phyloP scores from a whole-genome alignment of 92 coral and sea anemone species.

The Palythoa grandiflora region DNA sequence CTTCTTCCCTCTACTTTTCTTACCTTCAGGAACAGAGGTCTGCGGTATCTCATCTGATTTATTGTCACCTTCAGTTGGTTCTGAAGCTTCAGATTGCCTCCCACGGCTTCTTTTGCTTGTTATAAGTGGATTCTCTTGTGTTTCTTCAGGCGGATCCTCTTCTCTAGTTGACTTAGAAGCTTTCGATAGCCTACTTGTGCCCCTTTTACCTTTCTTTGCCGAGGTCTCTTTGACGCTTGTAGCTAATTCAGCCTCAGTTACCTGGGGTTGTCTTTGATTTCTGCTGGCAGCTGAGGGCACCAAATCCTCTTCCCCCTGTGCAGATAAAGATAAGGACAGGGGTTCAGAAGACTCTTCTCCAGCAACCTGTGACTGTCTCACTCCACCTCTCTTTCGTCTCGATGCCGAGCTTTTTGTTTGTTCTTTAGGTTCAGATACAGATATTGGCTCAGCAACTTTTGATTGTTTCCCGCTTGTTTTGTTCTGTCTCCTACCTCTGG shows the following conservation, averaged over 20 bases:
- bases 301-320: slow-evolving; percentile 6
- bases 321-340: background rate
- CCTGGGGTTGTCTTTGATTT: too few species aligned
- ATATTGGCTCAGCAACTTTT: background rate
- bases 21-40: too few species aligned
- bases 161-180: background rate
- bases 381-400: slow-evolving; percentile 15
- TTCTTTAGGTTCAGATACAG: background rate
- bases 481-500: background rate
- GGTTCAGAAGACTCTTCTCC: background rate
- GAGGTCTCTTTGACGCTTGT: background rate
- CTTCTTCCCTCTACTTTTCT: too few species aligned
- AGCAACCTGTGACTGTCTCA: background rate
- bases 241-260: background rate
- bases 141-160: background rate
- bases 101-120: background rate
- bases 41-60: background rate
- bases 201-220: background rate
- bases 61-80: background rate
- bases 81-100: background rate
- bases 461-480: slow-evolving; percentile 1
- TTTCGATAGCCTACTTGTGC: background rate
- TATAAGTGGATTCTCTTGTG: background rate
- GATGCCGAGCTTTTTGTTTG: background rate
- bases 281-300: background rate